Conservation (phyloP, 2,797 vertebrate genomes). For the Leptoclinus maculatus region DNA sequence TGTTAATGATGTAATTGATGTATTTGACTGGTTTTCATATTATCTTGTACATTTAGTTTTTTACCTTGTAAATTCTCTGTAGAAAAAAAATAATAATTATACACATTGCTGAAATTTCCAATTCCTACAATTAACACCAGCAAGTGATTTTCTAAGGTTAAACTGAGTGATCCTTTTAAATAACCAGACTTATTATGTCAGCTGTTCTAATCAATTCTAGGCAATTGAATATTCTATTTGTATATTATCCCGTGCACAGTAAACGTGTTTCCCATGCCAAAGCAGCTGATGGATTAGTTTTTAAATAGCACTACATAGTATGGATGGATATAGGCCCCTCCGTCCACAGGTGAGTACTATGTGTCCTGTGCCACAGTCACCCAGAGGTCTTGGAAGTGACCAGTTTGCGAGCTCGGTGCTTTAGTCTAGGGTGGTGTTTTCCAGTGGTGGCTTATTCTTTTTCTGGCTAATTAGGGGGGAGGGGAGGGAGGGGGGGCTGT, state of each 20-base stretch:
- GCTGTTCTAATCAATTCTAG: slow-evolving; percentile 67
- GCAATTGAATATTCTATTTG: slow-evolving; percentile 72
- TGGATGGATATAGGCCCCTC: slow-evolving; percentile 47
- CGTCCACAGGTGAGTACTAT: slow-evolving; percentile 54
- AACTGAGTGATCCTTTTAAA: slow-evolving; percentile 78
- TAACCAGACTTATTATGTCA: slow-evolving; percentile 71
- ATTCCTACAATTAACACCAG: slow-evolving; percentile 97
- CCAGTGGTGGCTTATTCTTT: slow-evolving; percentile 57
- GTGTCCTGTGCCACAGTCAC: slow-evolving; percentile 66
- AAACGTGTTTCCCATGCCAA: slow-evolving; percentile 73
- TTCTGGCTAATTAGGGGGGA: slow-evolving; percentile 29
- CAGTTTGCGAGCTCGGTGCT: slow-evolving; percentile 60
- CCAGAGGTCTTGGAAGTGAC: slow-evolving; percentile 44
- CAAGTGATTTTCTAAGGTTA: slow-evolving; percentile 94
- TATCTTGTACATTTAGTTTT: slow-evolving; percentile 94
- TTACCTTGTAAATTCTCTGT: slow-evolving; percentile 99
- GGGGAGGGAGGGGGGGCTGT: background rate
- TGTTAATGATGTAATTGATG: slow-evolving; percentile 97
- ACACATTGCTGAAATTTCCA: slow-evolving; percentile 86
- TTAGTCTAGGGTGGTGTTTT: slow-evolving; percentile 59
- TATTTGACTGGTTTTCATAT: slow-evolving; percentile 90
- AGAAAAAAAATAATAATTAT: slow-evolving; percentile 76
- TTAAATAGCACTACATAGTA: slow-evolving; percentile 61
- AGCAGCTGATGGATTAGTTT: slow-evolving; percentile 75
- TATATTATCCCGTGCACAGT: slow-evolving; percentile 68